A percentile compares a stretch with the other conserved stretches of the same genome.
These are phyloP conservation scores for Chouioia cunea DNA, from an alignment of 2,888 invertebrate species.

Conservation along the genomic window DNA sequence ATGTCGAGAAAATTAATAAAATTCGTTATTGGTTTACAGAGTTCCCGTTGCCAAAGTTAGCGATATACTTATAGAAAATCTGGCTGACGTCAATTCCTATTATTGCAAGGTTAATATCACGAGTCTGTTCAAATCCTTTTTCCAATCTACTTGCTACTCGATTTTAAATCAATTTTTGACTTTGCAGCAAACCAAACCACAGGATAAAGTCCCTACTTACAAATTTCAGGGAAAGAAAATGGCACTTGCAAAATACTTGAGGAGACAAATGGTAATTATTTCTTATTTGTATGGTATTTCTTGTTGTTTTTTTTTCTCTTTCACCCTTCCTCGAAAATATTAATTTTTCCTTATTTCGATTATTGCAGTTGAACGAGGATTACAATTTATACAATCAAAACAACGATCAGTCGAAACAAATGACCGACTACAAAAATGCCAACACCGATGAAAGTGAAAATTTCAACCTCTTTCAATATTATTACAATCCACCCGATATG, in stretches of 20 bases:
- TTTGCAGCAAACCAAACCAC: too few species aligned
- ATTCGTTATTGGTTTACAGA: conserved; percentile 25
- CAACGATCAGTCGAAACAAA: conserved; percentile 28
- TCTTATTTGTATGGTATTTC: too few species aligned
- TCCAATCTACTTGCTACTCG: too few species aligned
- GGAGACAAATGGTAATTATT: too few species aligned
- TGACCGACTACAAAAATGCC: conserved; percentile 8
- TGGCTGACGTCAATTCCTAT: not conserved
- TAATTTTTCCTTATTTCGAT: not conserved
- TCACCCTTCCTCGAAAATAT: not conserved
- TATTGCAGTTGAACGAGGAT: conserved; percentile 13
- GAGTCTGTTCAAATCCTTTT: not conserved
- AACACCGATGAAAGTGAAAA: conserved; percentile 63
- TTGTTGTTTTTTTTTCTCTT: too few species aligned
- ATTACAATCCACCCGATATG: conserved; percentile 71
- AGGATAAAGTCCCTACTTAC: too few species aligned
- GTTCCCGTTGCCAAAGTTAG: conserved; percentile 43
- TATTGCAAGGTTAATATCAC: not conserved
- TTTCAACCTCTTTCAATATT: conserved; percentile 73
- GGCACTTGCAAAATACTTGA: too few species aligned
- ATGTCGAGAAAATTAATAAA: not conserved
- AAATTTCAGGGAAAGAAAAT: too few species aligned
- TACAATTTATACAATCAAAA: conserved; percentile 43
- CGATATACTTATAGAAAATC: conserved; percentile 41
- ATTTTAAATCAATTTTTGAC: too few species aligned